Evolutionary conservation across 2,888 invertebrate species (phyloP).

Genomic region (Petrolisthes cinctipes): DNA sequence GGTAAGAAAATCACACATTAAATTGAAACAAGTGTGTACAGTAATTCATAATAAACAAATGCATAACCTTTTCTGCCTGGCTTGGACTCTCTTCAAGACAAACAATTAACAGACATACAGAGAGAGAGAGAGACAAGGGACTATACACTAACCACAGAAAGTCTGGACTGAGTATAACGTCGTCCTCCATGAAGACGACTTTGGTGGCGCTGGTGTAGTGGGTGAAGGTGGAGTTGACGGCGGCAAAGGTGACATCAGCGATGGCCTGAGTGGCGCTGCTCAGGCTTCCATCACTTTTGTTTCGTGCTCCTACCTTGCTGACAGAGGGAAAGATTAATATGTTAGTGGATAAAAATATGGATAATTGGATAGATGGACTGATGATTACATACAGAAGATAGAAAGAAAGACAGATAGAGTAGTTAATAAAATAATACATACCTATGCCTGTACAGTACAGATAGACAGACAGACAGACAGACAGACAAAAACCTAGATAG

Average conservation of each 20-base stretch:
- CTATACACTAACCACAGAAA: constrained; percentile 34
- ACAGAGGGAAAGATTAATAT: not conserved
- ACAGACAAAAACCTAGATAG: not conserved
- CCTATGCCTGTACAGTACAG: not conserved
- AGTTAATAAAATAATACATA: not conserved
- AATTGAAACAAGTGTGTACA: too few species aligned
- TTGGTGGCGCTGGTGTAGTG: constrained; percentile 19
- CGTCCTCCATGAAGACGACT: constrained; percentile 37
- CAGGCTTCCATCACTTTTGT: not conserved
- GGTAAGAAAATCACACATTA: too few species aligned
- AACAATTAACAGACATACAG: not conserved
- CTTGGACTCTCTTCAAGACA: not conserved
- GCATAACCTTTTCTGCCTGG: not conserved
- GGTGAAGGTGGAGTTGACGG: constrained; percentile 28
- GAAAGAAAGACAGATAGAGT: not conserved
- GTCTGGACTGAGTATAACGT: constrained; percentile 36
- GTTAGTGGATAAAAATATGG: not conserved
- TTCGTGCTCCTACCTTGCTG: not conserved
- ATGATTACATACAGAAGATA: not conserved
- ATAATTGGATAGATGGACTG: not conserved
- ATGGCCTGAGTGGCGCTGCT: constrained; percentile 20
- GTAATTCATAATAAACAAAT: not conserved
- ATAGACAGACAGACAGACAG: not conserved
- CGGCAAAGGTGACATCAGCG: constrained; percentile 19
- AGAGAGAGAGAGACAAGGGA: not conserved